Evolutionary conservation across 1,140 invertebrate genomes (phyloP).

Genomic region (Drosophila nannoptera): DNA sequence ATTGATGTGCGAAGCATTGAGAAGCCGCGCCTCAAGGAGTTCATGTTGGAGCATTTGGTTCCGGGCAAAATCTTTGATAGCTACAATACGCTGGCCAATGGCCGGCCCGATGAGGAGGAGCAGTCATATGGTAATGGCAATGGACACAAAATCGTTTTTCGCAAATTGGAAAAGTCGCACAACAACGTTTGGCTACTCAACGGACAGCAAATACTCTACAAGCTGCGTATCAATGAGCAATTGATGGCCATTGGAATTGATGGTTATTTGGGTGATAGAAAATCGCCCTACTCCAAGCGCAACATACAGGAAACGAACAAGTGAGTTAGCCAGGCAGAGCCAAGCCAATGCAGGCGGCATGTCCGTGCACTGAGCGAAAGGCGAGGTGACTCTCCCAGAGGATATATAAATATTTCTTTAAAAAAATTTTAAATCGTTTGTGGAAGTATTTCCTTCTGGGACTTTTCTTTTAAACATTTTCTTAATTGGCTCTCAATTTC

Average conservation of each 20-base stretch:
- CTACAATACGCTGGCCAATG: constrained; percentile 77
- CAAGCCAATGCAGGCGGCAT: constrained; percentile 2
- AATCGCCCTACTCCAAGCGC: constrained; percentile 77
- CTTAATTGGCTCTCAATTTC: background rate
- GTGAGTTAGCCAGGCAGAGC: constrained; percentile 51
- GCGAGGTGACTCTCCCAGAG: background rate
- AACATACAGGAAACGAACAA: constrained; percentile 79
- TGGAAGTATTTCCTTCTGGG: background rate
- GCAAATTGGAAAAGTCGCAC: constrained; percentile 80
- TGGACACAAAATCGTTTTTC: constrained; percentile 79
- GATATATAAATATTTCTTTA: too few species aligned
- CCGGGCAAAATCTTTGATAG: constrained; percentile 80
- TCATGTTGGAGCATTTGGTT: constrained; percentile 82
- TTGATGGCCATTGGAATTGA: constrained; percentile 77
- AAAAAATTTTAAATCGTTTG: too few species aligned
- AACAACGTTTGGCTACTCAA: constrained; percentile 79
- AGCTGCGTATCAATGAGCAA: constrained; percentile 75
- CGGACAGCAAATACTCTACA: constrained; percentile 77
- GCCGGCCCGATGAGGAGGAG: constrained; percentile 55
- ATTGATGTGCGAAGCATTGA: constrained; percentile 80
- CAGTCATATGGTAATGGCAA: constrained; percentile 76
- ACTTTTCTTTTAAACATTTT: background rate
- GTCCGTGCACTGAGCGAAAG: constrained; percentile 28
- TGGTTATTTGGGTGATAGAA: constrained; percentile 78
- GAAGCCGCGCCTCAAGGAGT: constrained; percentile 80